A percentile compares a stretch with the other conserved stretches of the same genome.
These are phyloP conservation scores for Aporophyla lueneburgensis DNA, from an alignment of 2,888 invertebrate genomes.

Conservation along the genomic window DNA sequence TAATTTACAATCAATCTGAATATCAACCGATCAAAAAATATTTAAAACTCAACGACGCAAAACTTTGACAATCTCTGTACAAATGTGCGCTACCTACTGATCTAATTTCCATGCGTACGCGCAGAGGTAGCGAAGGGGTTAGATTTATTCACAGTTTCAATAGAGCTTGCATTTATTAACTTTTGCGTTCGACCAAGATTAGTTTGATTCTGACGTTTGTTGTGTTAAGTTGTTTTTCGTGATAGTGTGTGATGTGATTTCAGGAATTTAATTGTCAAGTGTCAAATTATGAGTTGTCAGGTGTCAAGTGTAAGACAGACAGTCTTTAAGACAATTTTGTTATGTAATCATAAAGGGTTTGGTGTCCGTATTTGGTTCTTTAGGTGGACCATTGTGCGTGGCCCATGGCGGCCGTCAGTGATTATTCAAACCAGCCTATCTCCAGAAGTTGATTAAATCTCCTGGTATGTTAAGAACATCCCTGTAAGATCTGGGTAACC, in stretches of 20 bases:
- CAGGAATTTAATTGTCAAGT: neutral
- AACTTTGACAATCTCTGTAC: slow-evolving; percentile 79
- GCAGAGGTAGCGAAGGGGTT: slow-evolving; percentile 87
- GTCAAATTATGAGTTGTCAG: neutral
- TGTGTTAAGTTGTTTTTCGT: slow-evolving; percentile 78
- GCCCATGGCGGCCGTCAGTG: too few relatives aligned
- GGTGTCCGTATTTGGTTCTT: too few relatives aligned
- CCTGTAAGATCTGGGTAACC: too few relatives aligned
- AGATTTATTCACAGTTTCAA: slow-evolving; percentile 88
- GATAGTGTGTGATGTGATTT: slow-evolving; percentile 44
- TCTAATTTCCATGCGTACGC: slow-evolving; percentile 90
- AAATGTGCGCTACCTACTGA: slow-evolving; percentile 86
- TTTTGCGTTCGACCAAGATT: slow-evolving; percentile 82
- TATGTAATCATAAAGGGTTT: too few relatives aligned
- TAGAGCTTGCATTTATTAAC: slow-evolving; percentile 88
- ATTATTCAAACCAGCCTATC: too few relatives aligned
- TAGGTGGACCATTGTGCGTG: too few relatives aligned
- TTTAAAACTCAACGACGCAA: neutral
- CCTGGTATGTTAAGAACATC: too few relatives aligned
- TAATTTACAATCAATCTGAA: neutral
- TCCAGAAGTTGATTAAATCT: too few relatives aligned
- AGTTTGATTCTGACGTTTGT: slow-evolving; percentile 86
- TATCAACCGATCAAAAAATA: neutral
- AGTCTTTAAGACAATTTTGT: neutral
- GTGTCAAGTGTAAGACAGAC: neutral